These are phyloP conservation scores for Cepaea nemoralis DNA, from an alignment of 1,140 invertebrate species.

Conservation along the genomic window DNA sequence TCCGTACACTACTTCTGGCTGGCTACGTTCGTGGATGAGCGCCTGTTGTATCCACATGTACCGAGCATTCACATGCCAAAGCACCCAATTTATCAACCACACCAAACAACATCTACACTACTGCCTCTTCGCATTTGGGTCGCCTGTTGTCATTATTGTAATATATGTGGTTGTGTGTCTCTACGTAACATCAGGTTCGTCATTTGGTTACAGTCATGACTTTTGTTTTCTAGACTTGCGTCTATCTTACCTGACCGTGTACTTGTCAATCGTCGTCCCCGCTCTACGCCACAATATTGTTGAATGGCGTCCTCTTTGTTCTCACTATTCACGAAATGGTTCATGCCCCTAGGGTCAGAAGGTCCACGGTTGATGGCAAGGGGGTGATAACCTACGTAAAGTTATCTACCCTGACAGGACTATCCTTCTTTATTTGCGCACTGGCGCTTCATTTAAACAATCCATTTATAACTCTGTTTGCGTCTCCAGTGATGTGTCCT, in stretches of 20 bases:
- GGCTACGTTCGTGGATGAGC: slow-evolving; percentile 7
- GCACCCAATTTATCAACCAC: neutral
- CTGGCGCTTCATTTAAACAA: neutral
- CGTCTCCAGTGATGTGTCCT: slow-evolving; percentile 4
- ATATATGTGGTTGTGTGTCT: neutral
- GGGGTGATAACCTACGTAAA: slow-evolving; percentile 19
- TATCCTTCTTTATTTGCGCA: neutral
- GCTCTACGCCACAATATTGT: neutral
- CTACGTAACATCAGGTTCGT: neutral
- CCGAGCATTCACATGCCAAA: neutral
- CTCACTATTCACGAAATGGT: neutral
- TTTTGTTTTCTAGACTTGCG: neutral
- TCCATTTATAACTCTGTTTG: neutral
- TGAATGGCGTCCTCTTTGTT: neutral
- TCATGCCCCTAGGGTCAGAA: neutral
- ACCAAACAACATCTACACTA: neutral
- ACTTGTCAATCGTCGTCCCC: neutral
- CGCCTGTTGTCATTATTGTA: neutral
- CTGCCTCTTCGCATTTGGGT: neutral
- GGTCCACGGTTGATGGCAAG: neutral
- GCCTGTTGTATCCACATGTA: slow-evolving; percentile 8
- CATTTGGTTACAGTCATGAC: neutral
- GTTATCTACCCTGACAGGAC: slow-evolving; percentile 17
- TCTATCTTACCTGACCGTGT: neutral
- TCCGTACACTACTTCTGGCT: neutral